These are phyloP conservation scores for Drosophila serrata DNA, from an alignment of 1,140 invertebrate species.

Conservation along the genomic window DNA sequence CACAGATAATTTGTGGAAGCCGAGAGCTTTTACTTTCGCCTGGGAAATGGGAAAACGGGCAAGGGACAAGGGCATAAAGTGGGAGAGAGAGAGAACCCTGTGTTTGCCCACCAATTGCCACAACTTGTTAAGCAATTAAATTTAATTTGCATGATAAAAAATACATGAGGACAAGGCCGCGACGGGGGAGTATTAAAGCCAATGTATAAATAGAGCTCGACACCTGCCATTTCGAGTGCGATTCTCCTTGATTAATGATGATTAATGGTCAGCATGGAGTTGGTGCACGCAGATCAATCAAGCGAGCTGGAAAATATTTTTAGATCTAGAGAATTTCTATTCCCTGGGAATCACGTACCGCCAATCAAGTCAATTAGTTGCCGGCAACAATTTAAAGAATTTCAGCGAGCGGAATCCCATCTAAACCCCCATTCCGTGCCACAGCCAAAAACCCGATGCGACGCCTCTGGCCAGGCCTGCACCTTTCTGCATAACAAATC, in stretches of 20 bases:
- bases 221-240: constrained; percentile 7
- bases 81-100: background rate
- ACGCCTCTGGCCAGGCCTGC: constrained; percentile 62
- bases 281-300: constrained; percentile 49
- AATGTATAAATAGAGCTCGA: background rate
- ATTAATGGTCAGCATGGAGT: constrained; percentile 59
- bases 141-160: constrained; percentile 82
- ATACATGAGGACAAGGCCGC: constrained; percentile 54
- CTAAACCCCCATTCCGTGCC: background rate
- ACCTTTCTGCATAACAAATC: constrained; percentile 82
- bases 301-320: constrained; percentile 23
- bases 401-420: constrained; percentile 32
- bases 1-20: constrained; percentile 69
- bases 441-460: constrained; percentile 20
- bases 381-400: constrained; percentile 55
- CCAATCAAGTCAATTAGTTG: constrained; percentile 78
- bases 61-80: background rate
- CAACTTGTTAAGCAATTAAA: constrained; percentile 76
- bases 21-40: constrained; percentile 13
- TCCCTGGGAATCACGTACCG: constrained; percentile 56
- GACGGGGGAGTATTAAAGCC: background rate
- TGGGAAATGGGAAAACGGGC: background rate
- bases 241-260: constrained; percentile 64
- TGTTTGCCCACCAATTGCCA: constrained; percentile 44
- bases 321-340: background rate